Base-by-base conservation (phyloP, 2,797 vertebrate genomes). In the Lepus townsendii region DNA sequence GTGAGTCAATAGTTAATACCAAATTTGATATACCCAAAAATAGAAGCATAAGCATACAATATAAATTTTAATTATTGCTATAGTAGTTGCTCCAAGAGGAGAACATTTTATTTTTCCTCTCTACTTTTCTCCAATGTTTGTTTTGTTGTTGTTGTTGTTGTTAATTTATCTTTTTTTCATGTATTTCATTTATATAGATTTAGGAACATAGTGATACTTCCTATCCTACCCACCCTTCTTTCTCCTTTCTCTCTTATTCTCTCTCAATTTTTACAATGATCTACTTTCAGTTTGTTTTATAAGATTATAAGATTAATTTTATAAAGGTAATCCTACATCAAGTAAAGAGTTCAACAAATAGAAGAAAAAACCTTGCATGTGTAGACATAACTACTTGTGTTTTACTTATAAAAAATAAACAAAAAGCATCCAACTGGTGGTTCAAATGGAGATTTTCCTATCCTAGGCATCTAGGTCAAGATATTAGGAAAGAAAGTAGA, bases 401-500 rank as follows among this genome's bases (percentile, higher is more conserved):
- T 35, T 90, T 35, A n/a, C 32, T 90, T 89, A 82, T 63, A 75
- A 75, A 27, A 27, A 83, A 79, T 26, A 13, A 42, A 20, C 73
- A 93, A 83, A 91, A 14, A 92, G 7, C n/a, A 82, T 71, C 63
- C 38, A 73, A 50, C 30, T 38, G 54, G 63, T 77, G 42, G 26
- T 35, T 62, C 7, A 57, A 38, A 77, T 62, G 32, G 82, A 90
- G 30, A 50, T 91, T 2, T 76, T 84, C 90, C 88, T 93, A 30
- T 83, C 75, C 75, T 73, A 19, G 26, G 3, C 32, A 57, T 35
- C 63, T 32, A 83, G 30, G 80, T 20, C 19, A 54, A 97, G 94
- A 83, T 50, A 20, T 73, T 77, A 92, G 83, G 68, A 68, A 77
- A 83, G 80, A 82, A 83, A 68, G n/a, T 62, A 22, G 50, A 95